Percentiles rank a stretch among this genome's conserved stretches.
Evolutionary conservation across 2,113 vertebrate species (phyloP).

Genomic region (Morphnarchus princeps): DNA sequence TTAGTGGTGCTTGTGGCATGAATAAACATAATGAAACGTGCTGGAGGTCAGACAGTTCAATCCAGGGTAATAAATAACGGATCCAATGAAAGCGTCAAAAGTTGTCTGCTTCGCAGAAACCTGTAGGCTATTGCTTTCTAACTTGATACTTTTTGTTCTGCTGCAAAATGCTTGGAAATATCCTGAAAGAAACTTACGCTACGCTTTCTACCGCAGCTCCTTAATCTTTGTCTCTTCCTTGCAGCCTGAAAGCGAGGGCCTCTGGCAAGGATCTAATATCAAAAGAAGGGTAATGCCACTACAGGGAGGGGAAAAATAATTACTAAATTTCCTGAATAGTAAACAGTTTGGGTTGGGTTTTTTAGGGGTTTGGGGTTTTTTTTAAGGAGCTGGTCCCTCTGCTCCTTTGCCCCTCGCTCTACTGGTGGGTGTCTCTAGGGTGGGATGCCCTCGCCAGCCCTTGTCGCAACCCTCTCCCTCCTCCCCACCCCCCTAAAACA

Average conservation of each 20-base stretch:
- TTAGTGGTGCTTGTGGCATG: neutral
- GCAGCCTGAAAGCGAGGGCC: neutral
- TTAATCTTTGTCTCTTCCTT: constrained; percentile 30
- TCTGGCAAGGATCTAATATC: constrained; percentile 47
- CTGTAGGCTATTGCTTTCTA: neutral
- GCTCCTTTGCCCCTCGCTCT: neutral
- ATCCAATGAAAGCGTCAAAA: neutral
- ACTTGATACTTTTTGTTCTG: neutral
- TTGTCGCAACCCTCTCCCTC: neutral
- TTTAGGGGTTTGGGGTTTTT: neutral
- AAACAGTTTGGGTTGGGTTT: neutral
- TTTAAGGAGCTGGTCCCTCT: neutral
- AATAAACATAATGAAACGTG: neutral
- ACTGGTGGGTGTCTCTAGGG: neutral
- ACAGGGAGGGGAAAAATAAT: constrained; percentile 9
- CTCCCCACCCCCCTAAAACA: too few relatives aligned
- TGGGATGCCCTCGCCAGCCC: neutral
- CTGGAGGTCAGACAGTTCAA: neutral
- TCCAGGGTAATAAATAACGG: neutral
- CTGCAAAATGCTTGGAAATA: neutral
- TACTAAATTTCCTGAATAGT: constrained; percentile 60
- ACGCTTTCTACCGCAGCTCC: neutral
- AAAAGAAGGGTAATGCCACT: constrained; percentile 50
- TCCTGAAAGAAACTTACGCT: constrained; percentile 2
- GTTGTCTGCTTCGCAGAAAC: neutral